Evolutionary conservation across 1,140 invertebrate species (phyloP).

Genomic region (Antheraea mylitta): DNA sequence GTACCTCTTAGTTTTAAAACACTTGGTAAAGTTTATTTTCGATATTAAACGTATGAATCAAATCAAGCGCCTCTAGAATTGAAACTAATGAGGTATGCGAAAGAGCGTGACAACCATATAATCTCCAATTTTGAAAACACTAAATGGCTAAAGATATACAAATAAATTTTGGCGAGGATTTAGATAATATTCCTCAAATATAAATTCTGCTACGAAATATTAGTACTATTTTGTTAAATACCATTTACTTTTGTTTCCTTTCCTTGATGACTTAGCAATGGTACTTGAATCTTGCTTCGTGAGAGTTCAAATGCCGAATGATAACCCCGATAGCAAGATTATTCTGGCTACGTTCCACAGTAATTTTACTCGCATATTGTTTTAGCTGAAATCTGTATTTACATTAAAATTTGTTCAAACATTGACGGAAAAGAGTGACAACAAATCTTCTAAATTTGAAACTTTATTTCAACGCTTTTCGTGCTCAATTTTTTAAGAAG

Average conservation of each 20-base stretch:
- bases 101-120: no score
- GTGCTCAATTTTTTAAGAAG: not conserved
- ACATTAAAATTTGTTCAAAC: conserved; percentile 20
- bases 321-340: conserved; percentile 54
- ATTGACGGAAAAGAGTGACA: conserved; percentile 18
- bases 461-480: conserved; percentile 23
- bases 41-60: no score
- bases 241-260: not conserved
- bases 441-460: conserved; percentile 51
- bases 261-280: not conserved
- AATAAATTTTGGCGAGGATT: no score
- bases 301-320: conserved; percentile 41
- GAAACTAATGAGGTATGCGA: no score
- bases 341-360: conserved; percentile 60
- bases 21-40: no score
- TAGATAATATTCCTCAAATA: no score
- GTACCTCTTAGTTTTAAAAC: not conserved
- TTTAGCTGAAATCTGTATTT: conserved; percentile 23
- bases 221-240: not conserved
- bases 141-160: no score
- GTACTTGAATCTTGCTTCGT: not conserved
- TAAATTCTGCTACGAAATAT: no score
- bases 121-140: no score
- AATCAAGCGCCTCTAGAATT: no score
- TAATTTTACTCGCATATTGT: conserved; percentile 59